Evolutionary conservation across 2,888 invertebrate genomes (phyloP).

Genomic region (Papilio gigon): DNA sequence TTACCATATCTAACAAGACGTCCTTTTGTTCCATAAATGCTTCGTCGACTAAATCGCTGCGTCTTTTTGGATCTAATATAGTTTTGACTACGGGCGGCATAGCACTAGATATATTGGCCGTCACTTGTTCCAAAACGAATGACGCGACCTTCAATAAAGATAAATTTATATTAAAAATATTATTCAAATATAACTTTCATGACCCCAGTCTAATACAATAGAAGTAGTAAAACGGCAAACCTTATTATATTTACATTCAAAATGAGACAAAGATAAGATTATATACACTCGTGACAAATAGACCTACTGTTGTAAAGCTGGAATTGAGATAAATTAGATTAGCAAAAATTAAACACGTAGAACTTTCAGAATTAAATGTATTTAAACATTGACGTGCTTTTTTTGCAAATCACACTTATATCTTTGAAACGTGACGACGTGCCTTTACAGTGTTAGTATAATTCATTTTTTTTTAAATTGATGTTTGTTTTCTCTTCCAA

Average conservation of each 20-base stretch:
- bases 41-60: conserved; percentile 61
- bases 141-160: conserved; percentile 39
- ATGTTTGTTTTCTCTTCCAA: not conserved
- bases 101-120: conserved; percentile 44
- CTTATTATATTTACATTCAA: conserved; percentile 31
- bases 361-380: not conserved
- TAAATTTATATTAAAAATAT: not conserved
- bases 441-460: not conserved
- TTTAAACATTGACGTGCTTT: not conserved
- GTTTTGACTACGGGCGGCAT: conserved; percentile 44
- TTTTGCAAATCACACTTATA: not conserved
- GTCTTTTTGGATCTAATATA: conserved; percentile 52
- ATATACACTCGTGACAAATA: conserved; percentile 15
- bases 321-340: conserved; percentile 19
- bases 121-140: conserved; percentile 38
- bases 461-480: not conserved
- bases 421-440: conserved; percentile 12
- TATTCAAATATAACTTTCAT: conserved; percentile 10
- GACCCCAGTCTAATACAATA: not conserved
- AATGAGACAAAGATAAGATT: conserved; percentile 12
- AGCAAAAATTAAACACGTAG: conserved; percentile 16
- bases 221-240: conserved; percentile 3
- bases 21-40: conserved; percentile 70
- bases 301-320: conserved; percentile 20
- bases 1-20: conserved; percentile 67